phyloP scores from a whole-genome alignment of 2,888 invertebrate genomes.

The Eristalinus sepulchralis region DNA sequence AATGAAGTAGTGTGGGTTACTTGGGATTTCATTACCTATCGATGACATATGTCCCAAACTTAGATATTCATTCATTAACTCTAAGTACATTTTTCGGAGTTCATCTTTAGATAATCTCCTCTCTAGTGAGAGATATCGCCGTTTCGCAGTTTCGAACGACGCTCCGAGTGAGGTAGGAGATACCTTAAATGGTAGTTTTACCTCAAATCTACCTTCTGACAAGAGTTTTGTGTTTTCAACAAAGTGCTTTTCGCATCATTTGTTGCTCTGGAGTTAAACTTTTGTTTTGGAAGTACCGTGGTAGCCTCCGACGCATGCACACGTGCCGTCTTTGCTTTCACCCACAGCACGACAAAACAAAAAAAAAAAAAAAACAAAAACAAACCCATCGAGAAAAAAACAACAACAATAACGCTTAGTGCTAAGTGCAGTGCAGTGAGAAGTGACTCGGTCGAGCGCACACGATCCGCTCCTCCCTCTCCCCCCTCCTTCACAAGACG shows the following conservation, averaged over 20 bases:
- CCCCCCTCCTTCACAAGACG: too few relatives aligned
- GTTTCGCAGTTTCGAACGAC: constrained; percentile 6
- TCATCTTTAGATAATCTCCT: background rate
- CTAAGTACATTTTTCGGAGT: background rate
- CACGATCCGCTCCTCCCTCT: too few relatives aligned
- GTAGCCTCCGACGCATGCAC: too few relatives aligned
- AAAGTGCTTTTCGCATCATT: background rate
- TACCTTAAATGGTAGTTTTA: background rate
- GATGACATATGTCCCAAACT: background rate
- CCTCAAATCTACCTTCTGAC: background rate
- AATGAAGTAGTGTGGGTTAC: background rate
- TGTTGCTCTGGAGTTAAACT: constrained; percentile 14
- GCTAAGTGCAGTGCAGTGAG: too few relatives aligned
- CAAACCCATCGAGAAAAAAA: too few relatives aligned
- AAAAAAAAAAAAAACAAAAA: too few relatives aligned
- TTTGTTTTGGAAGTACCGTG: too few relatives aligned
- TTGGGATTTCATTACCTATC: background rate
- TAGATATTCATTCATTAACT: background rate
- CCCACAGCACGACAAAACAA: too few relatives aligned
- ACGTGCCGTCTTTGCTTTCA: too few relatives aligned
- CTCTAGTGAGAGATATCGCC: background rate
- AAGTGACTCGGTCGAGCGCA: too few relatives aligned
- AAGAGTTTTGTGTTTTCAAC: background rate
- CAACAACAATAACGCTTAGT: too few relatives aligned
- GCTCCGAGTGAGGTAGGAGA: constrained; percentile 36